Evolutionary conservation across 1,140 invertebrate species (phyloP).

Genomic region (Bombus pascuorum): DNA sequence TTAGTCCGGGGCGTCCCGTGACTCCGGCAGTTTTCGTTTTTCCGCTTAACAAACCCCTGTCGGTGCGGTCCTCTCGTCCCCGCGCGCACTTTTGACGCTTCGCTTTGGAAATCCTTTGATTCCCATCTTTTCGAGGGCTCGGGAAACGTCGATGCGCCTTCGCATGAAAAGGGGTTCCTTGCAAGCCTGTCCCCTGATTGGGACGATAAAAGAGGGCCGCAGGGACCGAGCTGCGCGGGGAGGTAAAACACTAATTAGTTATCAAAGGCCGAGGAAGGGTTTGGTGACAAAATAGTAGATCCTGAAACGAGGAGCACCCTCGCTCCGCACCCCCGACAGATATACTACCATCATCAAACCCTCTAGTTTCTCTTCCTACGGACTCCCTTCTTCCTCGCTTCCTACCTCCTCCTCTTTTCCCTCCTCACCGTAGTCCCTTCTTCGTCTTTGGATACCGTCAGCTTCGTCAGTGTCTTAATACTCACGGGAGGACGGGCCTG

Average conservation of each 20-base stretch:
- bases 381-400: conserved; percentile 49
- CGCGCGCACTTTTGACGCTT: conserved; percentile 63
- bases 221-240: conserved; percentile 58
- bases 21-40: conserved; percentile 31
- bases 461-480: conserved; percentile 65
- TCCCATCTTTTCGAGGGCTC: conserved; percentile 69
- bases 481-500: conserved; percentile 69
- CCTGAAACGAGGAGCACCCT: conserved; percentile 64
- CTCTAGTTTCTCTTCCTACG: conserved; percentile 41
- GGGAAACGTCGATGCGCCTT: conserved; percentile 70
- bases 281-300: conserved; percentile 81
- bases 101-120: conserved; percentile 71
- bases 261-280: conserved; percentile 81
- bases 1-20: conserved; percentile 12
- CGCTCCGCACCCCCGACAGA: conserved; percentile 27
- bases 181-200: conserved; percentile 76
- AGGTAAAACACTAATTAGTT: conserved; percentile 83
- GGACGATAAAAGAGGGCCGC: conserved; percentile 79
- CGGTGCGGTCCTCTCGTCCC: conserved; percentile 3
- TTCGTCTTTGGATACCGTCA: conserved; percentile 61
- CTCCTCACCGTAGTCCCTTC: conserved; percentile 22
- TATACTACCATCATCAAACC: conserved; percentile 56
- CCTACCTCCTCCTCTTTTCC: not conserved
- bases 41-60: conserved; percentile 57
- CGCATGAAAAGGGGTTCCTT: conserved; percentile 70